Percentiles rank a stretch among this genome's conserved stretches.
Evolutionary conservation across 2,113 vertebrate genomes (phyloP).

Genomic region (Tringa solitaria): DNA sequence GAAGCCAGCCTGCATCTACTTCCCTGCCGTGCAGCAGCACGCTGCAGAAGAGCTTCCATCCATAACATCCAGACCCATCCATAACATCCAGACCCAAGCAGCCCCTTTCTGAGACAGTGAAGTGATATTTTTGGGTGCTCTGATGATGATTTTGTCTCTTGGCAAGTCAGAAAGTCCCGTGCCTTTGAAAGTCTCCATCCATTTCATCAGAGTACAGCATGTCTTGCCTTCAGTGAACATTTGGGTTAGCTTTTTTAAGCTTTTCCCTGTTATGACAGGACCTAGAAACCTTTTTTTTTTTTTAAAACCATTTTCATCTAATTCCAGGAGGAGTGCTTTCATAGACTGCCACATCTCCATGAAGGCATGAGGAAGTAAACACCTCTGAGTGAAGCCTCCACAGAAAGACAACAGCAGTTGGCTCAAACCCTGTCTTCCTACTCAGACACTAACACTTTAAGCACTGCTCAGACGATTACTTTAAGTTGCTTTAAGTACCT

Average conservation of each 20-base stretch:
- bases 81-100: background rate
- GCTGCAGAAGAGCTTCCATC: background rate
- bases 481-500: background rate
- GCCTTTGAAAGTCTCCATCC: background rate
- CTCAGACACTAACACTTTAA: conserved; percentile 1
- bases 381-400: background rate
- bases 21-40: background rate
- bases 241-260: conserved; percentile 1
- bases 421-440: conserved; percentile 7
- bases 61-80: background rate
- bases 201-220: background rate
- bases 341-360: conserved; percentile 35
- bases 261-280: conserved; percentile 16
- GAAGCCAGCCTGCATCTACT: background rate
- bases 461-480: background rate
- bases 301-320: background rate
- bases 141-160: background rate
- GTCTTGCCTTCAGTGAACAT: background rate
- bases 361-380: conserved; percentile 57
- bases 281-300: background rate
- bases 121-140: background rate
- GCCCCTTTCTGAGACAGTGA: background rate
- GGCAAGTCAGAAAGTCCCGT: background rate
- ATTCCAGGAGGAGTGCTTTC: conserved; percentile 42
- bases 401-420: conserved; percentile 16